phyloP scores from a whole-genome alignment of 2,797 vertebrate genomes.

The Megaceryle alcyon region DNA sequence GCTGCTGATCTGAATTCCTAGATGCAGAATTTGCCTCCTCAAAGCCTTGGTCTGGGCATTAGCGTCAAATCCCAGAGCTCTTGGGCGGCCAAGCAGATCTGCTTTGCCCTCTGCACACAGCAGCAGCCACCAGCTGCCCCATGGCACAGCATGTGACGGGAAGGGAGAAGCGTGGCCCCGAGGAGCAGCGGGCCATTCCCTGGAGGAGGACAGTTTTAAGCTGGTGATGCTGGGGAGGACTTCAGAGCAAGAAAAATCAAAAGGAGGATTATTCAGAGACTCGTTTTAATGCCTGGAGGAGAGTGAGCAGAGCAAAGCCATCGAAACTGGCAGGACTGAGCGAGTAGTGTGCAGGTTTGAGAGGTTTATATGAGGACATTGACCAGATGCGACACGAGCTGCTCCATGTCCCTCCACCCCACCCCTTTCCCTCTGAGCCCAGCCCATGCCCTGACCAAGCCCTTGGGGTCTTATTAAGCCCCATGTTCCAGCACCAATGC shows the following conservation, averaged over 20 bases:
- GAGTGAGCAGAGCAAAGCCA: not conserved
- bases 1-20: not conserved
- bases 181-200: not conserved
- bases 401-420: not conserved
- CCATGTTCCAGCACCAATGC: not conserved
- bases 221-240: not conserved
- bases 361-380: rapidly evolving
- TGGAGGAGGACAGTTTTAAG: not conserved
- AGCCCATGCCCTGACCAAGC: not conserved
- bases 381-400: not conserved
- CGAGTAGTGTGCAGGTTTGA: not conserved
- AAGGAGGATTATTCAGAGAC: not conserved
- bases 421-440: not conserved
- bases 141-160: rapidly evolving
- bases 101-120: rapidly evolving
- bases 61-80: not conserved
- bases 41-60: not conserved
- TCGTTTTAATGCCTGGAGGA: not conserved
- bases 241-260: not conserved
- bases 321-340: not conserved
- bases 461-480: not conserved
- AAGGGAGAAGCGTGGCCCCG: rapidly evolving
- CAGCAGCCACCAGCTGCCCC: not conserved
- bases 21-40: not conserved
- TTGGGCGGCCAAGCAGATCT: rapidly evolving